phyloP scores from a whole-genome alignment of 2,888 invertebrate genomes.

The Pteria penguin region DNA sequence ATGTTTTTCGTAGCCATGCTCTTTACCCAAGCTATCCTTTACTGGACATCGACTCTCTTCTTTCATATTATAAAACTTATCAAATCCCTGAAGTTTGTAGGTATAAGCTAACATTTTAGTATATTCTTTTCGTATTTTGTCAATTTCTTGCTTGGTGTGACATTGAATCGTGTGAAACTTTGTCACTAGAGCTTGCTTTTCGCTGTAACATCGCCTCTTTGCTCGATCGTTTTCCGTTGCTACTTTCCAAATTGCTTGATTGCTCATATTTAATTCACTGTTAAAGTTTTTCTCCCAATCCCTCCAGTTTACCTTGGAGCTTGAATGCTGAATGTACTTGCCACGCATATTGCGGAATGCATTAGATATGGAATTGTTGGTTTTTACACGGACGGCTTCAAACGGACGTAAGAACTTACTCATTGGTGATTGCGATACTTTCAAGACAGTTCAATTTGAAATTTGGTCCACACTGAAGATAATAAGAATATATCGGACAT shows the following conservation, averaged over 20 bases:
- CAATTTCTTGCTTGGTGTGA: constrained; percentile 5
- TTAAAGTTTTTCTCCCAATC: not conserved
- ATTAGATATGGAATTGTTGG: too few relatives aligned
- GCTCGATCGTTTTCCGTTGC: not conserved
- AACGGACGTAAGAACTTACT: too few relatives aligned
- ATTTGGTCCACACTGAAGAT: too few relatives aligned
- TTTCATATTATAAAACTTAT: not conserved
- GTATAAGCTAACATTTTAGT: constrained; percentile 8
- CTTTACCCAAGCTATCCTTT: constrained; percentile 3
- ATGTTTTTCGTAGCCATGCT: constrained; percentile 7
- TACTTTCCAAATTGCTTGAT: not conserved
- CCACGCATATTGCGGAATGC: too few relatives aligned
- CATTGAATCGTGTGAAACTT: not conserved
- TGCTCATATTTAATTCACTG: constrained; percentile 7
- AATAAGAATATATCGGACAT: too few relatives aligned
- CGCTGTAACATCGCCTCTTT: not conserved
- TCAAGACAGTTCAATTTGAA: too few relatives aligned
- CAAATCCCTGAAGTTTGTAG: not conserved
- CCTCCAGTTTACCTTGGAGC: not conserved
- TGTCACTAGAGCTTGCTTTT: not conserved
- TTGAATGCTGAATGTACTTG: not conserved
- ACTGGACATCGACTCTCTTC: constrained; percentile 7
- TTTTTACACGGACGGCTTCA: too few relatives aligned
- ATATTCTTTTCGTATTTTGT: constrained; percentile 7
- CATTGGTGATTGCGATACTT: too few relatives aligned